Percentiles rank a stretch among this genome's conserved stretches.
Conservation (phyloP, 2,113 vertebrate genomes). For the Alligator mississippiensis region DNA sequence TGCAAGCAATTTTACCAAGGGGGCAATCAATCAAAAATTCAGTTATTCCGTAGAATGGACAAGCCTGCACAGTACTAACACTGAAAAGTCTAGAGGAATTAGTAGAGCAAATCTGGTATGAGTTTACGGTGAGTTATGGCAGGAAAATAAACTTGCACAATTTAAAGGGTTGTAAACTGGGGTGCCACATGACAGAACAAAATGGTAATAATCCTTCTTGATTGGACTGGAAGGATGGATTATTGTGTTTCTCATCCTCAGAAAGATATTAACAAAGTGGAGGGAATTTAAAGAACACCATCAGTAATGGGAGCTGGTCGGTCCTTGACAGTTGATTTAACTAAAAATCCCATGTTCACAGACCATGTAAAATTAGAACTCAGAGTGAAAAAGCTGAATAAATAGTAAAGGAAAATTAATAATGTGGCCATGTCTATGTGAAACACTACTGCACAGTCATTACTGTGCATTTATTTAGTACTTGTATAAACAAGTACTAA, state of each 20-base stretch:
- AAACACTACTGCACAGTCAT: too few species aligned
- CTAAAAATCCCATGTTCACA: neutral
- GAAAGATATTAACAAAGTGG: neutral
- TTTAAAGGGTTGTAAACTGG: neutral
- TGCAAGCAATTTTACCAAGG: neutral
- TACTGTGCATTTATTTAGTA: too few species aligned
- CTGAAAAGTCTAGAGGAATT: neutral
- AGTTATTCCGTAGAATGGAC: neutral
- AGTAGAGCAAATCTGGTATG: neutral
- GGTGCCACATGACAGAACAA: neutral
- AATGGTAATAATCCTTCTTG: neutral
- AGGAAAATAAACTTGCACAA: neutral
- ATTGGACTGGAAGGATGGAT: neutral
- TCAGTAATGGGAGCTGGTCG: neutral
- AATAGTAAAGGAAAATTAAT: too few species aligned
- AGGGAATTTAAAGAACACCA: neutral
- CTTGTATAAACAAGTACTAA: too few species aligned
- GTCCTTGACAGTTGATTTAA: neutral
- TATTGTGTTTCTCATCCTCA: neutral
- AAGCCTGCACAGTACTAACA: neutral
- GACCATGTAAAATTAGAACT: neutral
- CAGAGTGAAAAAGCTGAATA: neutral
- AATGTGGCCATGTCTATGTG: too few species aligned
- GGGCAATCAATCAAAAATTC: neutral
- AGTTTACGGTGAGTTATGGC: neutral